Conservation (phyloP, 2,888 invertebrate species). For the Orthonychiurus folsomi region DNA sequence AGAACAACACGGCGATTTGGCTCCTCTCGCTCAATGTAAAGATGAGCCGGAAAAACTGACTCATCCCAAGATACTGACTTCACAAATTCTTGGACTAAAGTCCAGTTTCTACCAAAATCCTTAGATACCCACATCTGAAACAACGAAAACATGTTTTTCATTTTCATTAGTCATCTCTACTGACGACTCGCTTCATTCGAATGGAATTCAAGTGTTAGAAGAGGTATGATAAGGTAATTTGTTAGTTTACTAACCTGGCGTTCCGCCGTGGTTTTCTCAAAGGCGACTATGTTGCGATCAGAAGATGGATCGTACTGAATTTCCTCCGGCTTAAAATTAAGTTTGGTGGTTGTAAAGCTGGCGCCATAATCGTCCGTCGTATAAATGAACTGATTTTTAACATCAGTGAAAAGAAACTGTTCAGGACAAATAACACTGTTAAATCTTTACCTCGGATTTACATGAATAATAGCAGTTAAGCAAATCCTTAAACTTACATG, state of each 20-base stretch:
- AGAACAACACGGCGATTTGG: constrained; percentile 53
- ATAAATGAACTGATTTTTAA: constrained; percentile 63
- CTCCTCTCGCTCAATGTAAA: constrained; percentile 62
- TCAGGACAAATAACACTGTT: not conserved
- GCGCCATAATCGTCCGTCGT: constrained; percentile 65
- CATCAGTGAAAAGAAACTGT: constrained; percentile 79
- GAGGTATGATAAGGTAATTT: not conserved
- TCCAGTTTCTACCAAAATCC: constrained; percentile 66
- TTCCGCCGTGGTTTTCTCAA: constrained; percentile 61
- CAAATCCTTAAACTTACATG: no score
- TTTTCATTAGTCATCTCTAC: constrained; percentile 11
- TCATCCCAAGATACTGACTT: constrained; percentile 66
- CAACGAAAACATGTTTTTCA: constrained; percentile 14
- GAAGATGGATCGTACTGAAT: constrained; percentile 65
- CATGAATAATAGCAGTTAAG: no score
- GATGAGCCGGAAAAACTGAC: constrained; percentile 42
- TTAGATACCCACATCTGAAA: constrained; percentile 65
- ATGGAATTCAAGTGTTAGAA: constrained; percentile 4
- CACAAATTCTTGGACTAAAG: constrained; percentile 59
- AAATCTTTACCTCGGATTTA: not conserved
- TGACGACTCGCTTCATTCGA: not conserved
- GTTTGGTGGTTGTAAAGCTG: constrained; percentile 54
- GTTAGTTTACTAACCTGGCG: constrained; percentile 52
- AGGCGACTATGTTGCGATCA: constrained; percentile 59
- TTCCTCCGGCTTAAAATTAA: constrained; percentile 68